Evolutionary conservation across 2,797 vertebrate species (phyloP).

Genomic region (Scleropages formosus): DNA sequence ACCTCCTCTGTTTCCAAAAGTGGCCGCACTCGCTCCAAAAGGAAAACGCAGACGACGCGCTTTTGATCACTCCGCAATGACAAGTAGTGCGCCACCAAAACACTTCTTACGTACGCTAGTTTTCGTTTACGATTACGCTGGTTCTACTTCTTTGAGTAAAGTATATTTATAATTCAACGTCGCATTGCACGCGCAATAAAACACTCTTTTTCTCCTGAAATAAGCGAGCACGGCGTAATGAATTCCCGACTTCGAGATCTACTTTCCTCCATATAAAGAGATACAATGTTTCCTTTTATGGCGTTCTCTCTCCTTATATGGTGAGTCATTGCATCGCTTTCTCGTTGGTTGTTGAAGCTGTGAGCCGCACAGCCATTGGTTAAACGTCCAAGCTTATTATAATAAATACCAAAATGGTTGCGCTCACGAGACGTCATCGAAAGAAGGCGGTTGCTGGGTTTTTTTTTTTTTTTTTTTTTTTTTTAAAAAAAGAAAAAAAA

Average conservation of each 20-base stretch:
- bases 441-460: constrained; percentile 34
- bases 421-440: constrained; percentile 27
- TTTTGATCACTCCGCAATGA: constrained; percentile 34
- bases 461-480: too few relatives aligned
- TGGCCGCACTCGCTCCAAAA: constrained; percentile 51
- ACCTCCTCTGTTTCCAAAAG: constrained; percentile 41
- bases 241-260: constrained; percentile 44
- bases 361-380: constrained; percentile 38
- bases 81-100: constrained; percentile 38
- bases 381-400: neutral
- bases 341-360: constrained; percentile 57
- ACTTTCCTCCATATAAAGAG: constrained; percentile 84
- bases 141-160: rapidly evolving
- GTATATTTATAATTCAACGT: neutral
- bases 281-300: constrained; percentile 85
- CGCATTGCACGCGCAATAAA: neutral
- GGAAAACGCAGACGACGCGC: constrained; percentile 43
- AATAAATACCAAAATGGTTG: constrained; percentile 37
- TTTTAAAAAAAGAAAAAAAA: too few relatives aligned
- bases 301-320: constrained; percentile 80
- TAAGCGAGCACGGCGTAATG: constrained; percentile 4
- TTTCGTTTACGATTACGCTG: neutral
- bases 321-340: constrained; percentile 70
- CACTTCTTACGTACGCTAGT: rapidly evolving
- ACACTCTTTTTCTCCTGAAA: constrained; percentile 15